These are phyloP conservation scores for Rhysida immarginata DNA, from an alignment of 1,140 invertebrate genomes.

Conservation along the genomic window DNA sequence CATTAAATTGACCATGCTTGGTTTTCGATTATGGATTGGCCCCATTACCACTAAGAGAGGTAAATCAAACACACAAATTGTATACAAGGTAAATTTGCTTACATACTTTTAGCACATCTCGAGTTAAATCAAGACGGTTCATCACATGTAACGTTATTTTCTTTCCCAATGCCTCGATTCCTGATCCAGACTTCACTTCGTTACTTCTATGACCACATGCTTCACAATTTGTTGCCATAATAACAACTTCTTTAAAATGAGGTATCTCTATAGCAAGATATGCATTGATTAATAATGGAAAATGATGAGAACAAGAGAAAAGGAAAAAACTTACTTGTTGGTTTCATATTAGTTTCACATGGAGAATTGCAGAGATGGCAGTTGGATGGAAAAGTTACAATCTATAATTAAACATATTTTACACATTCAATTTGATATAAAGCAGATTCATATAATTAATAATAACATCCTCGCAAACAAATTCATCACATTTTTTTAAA, in stretches of 20 bases:
- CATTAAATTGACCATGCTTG: too few species aligned
- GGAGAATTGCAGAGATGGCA: slow-evolving; percentile 71
- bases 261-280: slow-evolving; percentile 89
- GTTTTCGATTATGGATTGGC: too few species aligned
- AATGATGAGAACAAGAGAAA: too few species aligned
- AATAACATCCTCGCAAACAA: too few species aligned
- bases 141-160: slow-evolving; percentile 59
- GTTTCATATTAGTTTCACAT: slow-evolving; percentile 90
- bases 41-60: too few species aligned
- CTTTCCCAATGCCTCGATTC: slow-evolving; percentile 69
- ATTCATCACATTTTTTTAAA: too few species aligned
- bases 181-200: slow-evolving; percentile 87
- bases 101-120: slow-evolving; percentile 78
- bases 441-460: too few species aligned
- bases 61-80: too few species aligned
- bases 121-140: slow-evolving; percentile 58
- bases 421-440: too few species aligned
- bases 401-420: slow-evolving; percentile 28
- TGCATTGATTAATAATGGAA: too few species aligned
- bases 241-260: slow-evolving; percentile 91
- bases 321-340: slow-evolving; percentile 58
- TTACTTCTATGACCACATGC: slow-evolving; percentile 76
- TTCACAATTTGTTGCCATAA: slow-evolving; percentile 92
- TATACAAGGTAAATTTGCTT: too few species aligned
- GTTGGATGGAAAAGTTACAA: slow-evolving; percentile 70